phyloP scores from a whole-genome alignment of 2,797 vertebrate species.

The Pelochelys cantorii region DNA sequence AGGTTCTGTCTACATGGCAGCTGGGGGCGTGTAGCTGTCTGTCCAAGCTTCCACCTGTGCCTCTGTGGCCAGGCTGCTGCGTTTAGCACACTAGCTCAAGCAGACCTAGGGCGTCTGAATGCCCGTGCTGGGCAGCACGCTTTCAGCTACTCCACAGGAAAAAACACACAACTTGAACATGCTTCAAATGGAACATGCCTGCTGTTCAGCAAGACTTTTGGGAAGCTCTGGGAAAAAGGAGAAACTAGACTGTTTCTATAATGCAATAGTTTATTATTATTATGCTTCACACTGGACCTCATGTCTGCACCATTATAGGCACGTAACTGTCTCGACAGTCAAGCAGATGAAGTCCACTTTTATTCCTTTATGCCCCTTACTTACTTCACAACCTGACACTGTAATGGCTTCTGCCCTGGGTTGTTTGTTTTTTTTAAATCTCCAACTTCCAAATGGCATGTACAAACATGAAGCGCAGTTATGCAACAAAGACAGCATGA shows the following conservation, averaged over 20 bases:
- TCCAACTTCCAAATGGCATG: not conserved
- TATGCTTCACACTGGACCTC: not conserved
- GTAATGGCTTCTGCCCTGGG: not conserved
- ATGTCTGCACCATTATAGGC: not conserved
- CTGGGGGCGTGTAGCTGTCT: not conserved
- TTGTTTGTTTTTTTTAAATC: not conserved
- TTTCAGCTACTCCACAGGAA: not conserved
- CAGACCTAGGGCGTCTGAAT: not conserved
- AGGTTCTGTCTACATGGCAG: not conserved
- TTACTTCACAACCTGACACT: not conserved
- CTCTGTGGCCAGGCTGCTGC: not conserved
- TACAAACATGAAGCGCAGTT: not conserved
- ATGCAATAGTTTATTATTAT: not conserved
- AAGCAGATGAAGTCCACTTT: not conserved
- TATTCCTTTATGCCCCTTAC: not conserved
- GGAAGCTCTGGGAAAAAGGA: not conserved
- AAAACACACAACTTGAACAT: not conserved
- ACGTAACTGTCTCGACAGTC: not conserved
- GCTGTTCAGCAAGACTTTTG: not conserved
- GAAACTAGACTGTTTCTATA: not conserved
- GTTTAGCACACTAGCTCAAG: not conserved
- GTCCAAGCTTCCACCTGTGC: not conserved
- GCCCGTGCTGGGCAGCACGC: not conserved
- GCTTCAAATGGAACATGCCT: not conserved
- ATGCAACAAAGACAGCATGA: too few species aligned